Evolutionary conservation across 2,888 invertebrate genomes (phyloP).

Genomic region (Drosophila robusta): DNA sequence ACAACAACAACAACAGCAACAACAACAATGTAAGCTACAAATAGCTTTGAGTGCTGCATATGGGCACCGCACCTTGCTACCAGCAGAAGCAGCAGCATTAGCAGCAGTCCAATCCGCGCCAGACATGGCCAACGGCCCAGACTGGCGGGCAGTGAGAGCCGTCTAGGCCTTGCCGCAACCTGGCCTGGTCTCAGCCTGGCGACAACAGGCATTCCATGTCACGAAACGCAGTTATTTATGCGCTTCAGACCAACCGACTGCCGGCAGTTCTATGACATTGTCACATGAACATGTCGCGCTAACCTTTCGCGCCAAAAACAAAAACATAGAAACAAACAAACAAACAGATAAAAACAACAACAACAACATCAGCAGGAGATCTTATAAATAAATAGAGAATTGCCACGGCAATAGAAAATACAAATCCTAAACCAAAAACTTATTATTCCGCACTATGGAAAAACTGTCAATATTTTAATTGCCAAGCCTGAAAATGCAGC

Average conservation of each 20-base stretch:
- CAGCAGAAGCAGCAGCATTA: conserved; percentile 51
- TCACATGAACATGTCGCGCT: conserved; percentile 82
- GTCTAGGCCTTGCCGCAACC: conserved; percentile 55
- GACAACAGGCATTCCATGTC: conserved; percentile 68
- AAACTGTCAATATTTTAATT: conserved; percentile 80
- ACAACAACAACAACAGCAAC: conserved; percentile 2
- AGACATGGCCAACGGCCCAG: conserved; percentile 74
- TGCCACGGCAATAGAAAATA: neutral
- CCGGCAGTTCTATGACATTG: conserved; percentile 77
- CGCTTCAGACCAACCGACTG: conserved; percentile 73
- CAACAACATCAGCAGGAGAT: conserved; percentile 57
- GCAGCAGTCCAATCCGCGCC: conserved; percentile 64
- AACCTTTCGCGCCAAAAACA: conserved; percentile 71
- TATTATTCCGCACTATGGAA: conserved; percentile 74
- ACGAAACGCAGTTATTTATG: conserved; percentile 80
- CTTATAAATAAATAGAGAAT: conserved; percentile 35
- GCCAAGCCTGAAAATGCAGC: conserved; percentile 62
- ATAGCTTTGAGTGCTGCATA: conserved; percentile 76
- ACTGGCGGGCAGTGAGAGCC: conserved; percentile 68
- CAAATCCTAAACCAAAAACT: conserved; percentile 41
- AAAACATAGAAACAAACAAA: conserved; percentile 33
- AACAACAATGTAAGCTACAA: conserved; percentile 69
- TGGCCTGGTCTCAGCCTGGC: conserved; percentile 27
- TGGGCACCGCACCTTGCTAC: conserved; percentile 79
- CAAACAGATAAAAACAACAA: conserved; percentile 27